phyloP scores from a whole-genome alignment of 2,888 invertebrate species.

The Euplexia lucipara region DNA sequence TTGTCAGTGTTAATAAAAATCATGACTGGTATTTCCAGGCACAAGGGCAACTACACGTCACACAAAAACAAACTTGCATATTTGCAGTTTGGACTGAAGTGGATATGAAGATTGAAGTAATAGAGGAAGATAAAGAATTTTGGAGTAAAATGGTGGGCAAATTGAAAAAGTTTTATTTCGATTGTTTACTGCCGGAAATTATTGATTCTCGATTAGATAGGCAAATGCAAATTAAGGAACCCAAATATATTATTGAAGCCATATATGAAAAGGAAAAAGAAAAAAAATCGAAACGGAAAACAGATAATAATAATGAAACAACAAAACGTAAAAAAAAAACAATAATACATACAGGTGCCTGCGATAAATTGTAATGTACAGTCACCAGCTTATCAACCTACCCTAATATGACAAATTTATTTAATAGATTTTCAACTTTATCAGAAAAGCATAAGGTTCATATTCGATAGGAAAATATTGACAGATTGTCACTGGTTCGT shows the following conservation, averaged over 20 bases:
- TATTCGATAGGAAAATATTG: too few species aligned
- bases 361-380: too few species aligned
- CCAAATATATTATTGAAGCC: conserved; percentile 3
- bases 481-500: too few species aligned
- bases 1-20: conserved; percentile 6
- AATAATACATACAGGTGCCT: too few species aligned
- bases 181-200: conserved; percentile 6
- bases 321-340: too few species aligned
- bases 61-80: conserved; percentile 1
- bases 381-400: too few species aligned
- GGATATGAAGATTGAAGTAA: conserved; percentile 1
- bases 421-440: too few species aligned
- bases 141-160: conserved; percentile 9
- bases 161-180: conserved; percentile 1
- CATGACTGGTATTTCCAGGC: conserved; percentile 14
- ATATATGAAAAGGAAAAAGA: too few species aligned
- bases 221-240: conserved; percentile 7
- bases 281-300: too few species aligned
- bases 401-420: too few species aligned
- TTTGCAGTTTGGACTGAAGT: conserved; percentile 12
- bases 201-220: conserved; percentile 7
- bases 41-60: background rate
- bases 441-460: too few species aligned
- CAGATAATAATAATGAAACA: too few species aligned
- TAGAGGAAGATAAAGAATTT: conserved; percentile 8